These are phyloP conservation scores for Holotrichia oblita DNA, from an alignment of 1,140 invertebrate genomes.

Conservation along the genomic window DNA sequence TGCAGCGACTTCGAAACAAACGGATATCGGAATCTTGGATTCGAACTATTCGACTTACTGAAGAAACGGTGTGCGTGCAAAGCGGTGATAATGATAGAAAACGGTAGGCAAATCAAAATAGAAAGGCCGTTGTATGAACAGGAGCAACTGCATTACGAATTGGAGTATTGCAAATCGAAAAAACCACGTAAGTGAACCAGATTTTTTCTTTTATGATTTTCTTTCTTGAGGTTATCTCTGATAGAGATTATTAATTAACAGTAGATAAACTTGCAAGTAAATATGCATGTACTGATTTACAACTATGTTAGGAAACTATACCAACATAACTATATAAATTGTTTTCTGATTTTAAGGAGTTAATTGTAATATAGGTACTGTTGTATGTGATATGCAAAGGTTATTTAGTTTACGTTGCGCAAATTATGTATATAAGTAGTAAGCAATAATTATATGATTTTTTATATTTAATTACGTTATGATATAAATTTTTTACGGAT, in stretches of 20 bases:
- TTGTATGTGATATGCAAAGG: too few species aligned
- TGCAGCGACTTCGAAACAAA: background rate
- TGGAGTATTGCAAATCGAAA: slow-evolving; percentile 68
- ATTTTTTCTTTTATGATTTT: background rate
- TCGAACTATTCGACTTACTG: background rate
- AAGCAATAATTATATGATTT: too few species aligned
- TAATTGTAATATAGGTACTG: too few species aligned
- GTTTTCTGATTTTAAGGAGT: too few species aligned
- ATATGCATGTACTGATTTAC: too few species aligned
- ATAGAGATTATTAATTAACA: background rate
- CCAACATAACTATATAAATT: too few species aligned
- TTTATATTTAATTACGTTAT: too few species aligned
- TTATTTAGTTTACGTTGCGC: too few species aligned
- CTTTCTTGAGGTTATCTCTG: background rate
- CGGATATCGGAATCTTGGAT: slow-evolving; percentile 25
- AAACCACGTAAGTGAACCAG: slow-evolving; percentile 63
- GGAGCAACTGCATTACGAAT: slow-evolving; percentile 68
- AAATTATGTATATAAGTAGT: too few species aligned
- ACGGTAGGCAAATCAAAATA: slow-evolving; percentile 50
- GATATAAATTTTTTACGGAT: too few species aligned
- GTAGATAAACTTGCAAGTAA: too few species aligned
- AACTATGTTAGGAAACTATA: too few species aligned
- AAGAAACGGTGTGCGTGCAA: background rate
- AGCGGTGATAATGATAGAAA: background rate
- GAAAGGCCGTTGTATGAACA: slow-evolving; percentile 70